Evolutionary conservation across 2,797 vertebrate species (phyloP).

Genomic region (Chelidonichthys spinosus): DNA sequence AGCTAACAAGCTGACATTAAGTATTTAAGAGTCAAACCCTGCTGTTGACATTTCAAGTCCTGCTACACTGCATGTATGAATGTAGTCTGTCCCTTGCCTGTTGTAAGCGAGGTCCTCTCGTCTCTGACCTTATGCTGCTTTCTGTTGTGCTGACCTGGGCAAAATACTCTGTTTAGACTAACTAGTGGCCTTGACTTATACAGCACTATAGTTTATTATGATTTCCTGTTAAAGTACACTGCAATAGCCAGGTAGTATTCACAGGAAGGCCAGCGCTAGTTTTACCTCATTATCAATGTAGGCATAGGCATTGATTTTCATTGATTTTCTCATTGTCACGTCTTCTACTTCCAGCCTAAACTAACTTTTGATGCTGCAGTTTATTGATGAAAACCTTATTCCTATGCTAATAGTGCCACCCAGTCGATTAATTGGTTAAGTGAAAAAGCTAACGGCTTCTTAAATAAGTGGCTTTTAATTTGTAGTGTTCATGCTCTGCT

Average conservation of each 20-base stretch:
- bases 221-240: not conserved
- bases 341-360: slow-evolving; percentile 22
- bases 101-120: slow-evolving; percentile 56
- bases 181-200: not conserved
- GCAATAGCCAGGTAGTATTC: not conserved
- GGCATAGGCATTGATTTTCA: not conserved
- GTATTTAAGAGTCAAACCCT: slow-evolving; percentile 58
- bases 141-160: slow-evolving; percentile 61
- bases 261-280: not conserved
- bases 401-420: not conserved
- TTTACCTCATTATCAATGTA: not conserved
- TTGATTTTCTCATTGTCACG: slow-evolving; percentile 20
- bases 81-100: slow-evolving; percentile 87
- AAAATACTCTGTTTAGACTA: slow-evolving; percentile 29
- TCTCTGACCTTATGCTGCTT: slow-evolving; percentile 53
- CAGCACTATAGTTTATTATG: not conserved
- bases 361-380: not conserved
- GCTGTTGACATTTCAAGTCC: slow-evolving; percentile 92
- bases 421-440: not conserved
- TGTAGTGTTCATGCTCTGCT: not conserved
- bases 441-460: not conserved
- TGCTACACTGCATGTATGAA: slow-evolving; percentile 94
- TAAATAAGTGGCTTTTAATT: slow-evolving; percentile 10
- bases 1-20: slow-evolving; percentile 9
- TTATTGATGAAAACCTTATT: slow-evolving; percentile 7